Conservation (phyloP, 2,888 invertebrate species). For the Eristalis intricaria region DNA sequence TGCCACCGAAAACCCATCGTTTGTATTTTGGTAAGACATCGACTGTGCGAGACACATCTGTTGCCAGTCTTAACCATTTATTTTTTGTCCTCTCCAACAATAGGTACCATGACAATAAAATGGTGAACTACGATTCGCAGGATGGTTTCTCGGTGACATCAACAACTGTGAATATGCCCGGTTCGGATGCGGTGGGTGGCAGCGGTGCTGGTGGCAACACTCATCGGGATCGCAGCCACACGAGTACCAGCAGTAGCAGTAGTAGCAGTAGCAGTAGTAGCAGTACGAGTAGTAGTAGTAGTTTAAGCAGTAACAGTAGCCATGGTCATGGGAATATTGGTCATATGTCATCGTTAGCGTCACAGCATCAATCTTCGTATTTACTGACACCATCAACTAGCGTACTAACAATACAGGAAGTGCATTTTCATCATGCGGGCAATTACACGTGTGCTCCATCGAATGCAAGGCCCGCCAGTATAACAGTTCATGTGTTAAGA, state of each 20-base stretch:
- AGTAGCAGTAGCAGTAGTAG: conserved; percentile 78
- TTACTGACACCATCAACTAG: conserved; percentile 81
- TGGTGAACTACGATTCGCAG: conserved; percentile 92
- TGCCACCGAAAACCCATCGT: conserved; percentile 81
- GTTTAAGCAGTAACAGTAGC: conserved; percentile 70
- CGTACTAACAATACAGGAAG: conserved; percentile 86
- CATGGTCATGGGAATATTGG: conserved; percentile 58
- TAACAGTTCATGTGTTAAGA: conserved; percentile 88
- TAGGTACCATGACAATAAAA: conserved; percentile 91
- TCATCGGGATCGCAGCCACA: conserved; percentile 68
- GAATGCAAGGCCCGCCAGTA: conserved; percentile 88
- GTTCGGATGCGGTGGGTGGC: conserved; percentile 59
- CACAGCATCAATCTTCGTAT: conserved; percentile 76
- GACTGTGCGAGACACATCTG: background rate
- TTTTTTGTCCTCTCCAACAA: background rate
- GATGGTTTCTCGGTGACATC: conserved; percentile 82
- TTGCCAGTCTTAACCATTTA: background rate
- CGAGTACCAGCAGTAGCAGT: conserved; percentile 82
- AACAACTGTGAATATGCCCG: conserved; percentile 74
- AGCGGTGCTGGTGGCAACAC: conserved; percentile 66
- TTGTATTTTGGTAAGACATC: conserved; percentile 80
- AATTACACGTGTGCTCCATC: conserved; percentile 92
- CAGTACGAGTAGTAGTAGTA: conserved; percentile 64
- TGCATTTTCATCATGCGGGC: conserved; percentile 86
- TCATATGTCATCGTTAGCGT: conserved; percentile 66